Evolutionary conservation across 2,888 invertebrate species (phyloP), one percentile per base, ranked within the genome.

Genomic region (Drosophila meridionalis): DNA sequence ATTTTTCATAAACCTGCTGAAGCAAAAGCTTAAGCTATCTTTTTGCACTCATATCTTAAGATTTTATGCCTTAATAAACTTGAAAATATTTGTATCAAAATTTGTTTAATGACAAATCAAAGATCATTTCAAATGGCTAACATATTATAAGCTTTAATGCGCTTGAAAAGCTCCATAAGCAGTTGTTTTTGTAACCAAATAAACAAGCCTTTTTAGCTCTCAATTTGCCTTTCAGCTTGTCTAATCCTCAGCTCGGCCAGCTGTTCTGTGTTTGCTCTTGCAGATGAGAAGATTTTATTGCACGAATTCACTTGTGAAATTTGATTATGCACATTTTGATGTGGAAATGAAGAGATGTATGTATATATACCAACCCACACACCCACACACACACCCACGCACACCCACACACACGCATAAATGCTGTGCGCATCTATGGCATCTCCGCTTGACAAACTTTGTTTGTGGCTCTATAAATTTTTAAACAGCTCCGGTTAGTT

Each of bases 301-400:
- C 70, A 73, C 63, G 76, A 79, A 80, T 82, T 76, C 76, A 79
- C 60, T 78, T 82, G 82, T 72, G 67, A 82, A 79, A 82, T 82
- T 78, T 78, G 82, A 75, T 78, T 80, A 80, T 82, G 76, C 73
- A 75, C 65, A 75, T 65, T 77, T 71, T 53, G 70, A 34, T 74
- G 64, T 61, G 20, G 36, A 30, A n/a, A 47, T 47, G 26, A 65
- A 32, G 52, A 34, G 7, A 34, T 48, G 32, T 57, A 34, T 34
- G 34, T 52, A 34, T n/a, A 48, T 50, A 45, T 56, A 56, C 11
- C 26, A 34, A 34, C 34, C 28, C 58, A 63, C 30, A 40, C 28
- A 48, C 36, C 36, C 26, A 57, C 30, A 64, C 26, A 30, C 20
- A 4, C 30, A 48, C 20, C 32, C 26, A 32, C n/a, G 20, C n/a